A percentile compares a stretch with the other conserved stretches of the same genome.
Conservation (phyloP, 2,113 vertebrate species). For the Phainopepla nitens region DNA sequence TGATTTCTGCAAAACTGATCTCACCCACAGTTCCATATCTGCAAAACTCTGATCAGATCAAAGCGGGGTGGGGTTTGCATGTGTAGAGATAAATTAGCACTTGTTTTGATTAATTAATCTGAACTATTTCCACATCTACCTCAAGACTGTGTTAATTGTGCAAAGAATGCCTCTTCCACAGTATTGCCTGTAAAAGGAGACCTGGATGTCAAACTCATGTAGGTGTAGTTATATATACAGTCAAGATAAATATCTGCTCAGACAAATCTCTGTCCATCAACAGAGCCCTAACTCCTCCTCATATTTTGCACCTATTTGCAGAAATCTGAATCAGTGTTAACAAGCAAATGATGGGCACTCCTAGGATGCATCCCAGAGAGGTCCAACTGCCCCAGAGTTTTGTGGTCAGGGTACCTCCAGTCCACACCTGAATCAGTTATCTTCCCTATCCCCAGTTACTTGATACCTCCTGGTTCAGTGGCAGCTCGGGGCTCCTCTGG, state of each 20-base stretch:
- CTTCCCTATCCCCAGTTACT: neutral
- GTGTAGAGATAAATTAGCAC: neutral
- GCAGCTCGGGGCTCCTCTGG: neutral
- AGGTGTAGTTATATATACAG: fast-evolving
- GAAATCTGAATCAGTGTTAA: neutral
- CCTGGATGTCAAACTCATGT: neutral
- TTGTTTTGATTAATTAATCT: neutral
- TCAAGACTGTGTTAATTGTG: neutral
- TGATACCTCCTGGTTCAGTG: neutral
- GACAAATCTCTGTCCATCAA: neutral
- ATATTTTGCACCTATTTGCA: neutral
- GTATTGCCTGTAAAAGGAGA: neutral
- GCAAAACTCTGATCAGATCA: neutral
- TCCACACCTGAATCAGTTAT: too few relatives aligned
- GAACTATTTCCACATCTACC: neutral
- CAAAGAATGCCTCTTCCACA: neutral
- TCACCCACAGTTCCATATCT: neutral
- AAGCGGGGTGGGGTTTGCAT: neutral
- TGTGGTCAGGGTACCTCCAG: neutral
- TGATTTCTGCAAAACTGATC: neutral
- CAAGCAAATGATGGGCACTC: neutral
- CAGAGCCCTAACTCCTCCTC: neutral
- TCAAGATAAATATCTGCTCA: neutral
- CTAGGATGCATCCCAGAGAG: too few relatives aligned
- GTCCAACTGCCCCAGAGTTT: neutral